Conservation (phyloP, 2,797 vertebrate genomes). For the Macrochelys suwanniensis region DNA sequence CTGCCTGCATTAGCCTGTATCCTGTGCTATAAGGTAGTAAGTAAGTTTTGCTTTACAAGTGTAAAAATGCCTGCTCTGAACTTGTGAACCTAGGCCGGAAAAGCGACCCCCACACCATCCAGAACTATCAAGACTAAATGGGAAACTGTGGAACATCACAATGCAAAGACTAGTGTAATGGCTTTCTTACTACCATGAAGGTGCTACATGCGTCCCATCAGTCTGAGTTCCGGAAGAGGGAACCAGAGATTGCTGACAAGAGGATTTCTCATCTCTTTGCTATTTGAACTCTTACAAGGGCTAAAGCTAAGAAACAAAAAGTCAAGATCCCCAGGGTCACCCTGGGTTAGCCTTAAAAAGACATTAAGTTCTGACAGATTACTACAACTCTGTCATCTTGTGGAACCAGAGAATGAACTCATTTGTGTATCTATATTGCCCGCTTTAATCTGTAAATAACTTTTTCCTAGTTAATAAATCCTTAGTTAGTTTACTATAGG, state of each 20-base stretch:
- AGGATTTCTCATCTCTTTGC: not conserved
- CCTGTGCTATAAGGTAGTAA: not conserved
- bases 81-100: not conserved
- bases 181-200: not conserved
- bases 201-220: not conserved
- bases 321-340: not conserved
- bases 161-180: not conserved
- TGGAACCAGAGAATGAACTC: not conserved
- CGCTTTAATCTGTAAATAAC: not conserved
- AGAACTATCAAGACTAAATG: not conserved
- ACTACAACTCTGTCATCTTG: too few species aligned
- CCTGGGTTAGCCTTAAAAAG: not conserved
- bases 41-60: too few species aligned
- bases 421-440: not conserved
- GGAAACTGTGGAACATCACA: not conserved
- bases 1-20: not conserved
- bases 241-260: not conserved
- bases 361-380: not conserved
- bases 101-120: not conserved
- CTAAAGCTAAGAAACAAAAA: not conserved
- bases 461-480: not conserved
- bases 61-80: not conserved
- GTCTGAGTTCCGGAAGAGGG: not conserved
- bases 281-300: not conserved
- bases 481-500: not conserved